phyloP scores from a whole-genome alignment of 1,140 invertebrate genomes.

The Monochamus saltuarius region DNA sequence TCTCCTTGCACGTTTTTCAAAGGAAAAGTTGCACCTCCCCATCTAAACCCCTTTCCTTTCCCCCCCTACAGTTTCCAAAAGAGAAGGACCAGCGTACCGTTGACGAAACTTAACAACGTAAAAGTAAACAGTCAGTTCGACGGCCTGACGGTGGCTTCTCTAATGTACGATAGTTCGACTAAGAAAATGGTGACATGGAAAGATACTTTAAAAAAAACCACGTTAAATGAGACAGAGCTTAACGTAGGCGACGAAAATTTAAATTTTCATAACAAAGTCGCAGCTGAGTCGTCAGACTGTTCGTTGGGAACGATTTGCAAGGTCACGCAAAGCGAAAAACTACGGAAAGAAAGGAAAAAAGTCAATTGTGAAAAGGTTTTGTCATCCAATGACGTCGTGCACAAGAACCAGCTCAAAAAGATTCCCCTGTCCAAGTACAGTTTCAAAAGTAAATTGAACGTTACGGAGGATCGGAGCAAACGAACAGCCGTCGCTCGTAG shows the following conservation, averaged over 20 bases:
- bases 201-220: slow-evolving; percentile 34
- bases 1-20: slow-evolving; percentile 31
- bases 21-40: background rate
- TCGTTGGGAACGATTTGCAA: no score
- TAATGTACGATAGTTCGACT: slow-evolving; percentile 10
- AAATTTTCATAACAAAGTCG: no score
- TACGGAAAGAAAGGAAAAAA: background rate
- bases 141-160: slow-evolving; percentile 46
- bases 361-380: slow-evolving; percentile 4
- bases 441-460: slow-evolving; percentile 7
- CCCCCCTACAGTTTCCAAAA: slow-evolving; percentile 22
- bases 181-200: slow-evolving; percentile 48
- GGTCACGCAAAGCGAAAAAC: background rate
- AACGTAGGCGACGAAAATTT: no score
- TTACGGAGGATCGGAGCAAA: slow-evolving; percentile 11
- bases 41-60: slow-evolving; percentile 39
- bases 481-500: background rate
- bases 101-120: slow-evolving; percentile 46
- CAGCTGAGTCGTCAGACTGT: background rate
- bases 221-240: background rate
- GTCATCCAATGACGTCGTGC: slow-evolving; percentile 10
- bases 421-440: slow-evolving; percentile 11
- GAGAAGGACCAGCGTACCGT: slow-evolving; percentile 20
- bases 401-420: background rate
- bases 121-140: slow-evolving; percentile 42